Conservation (phyloP, 2,888 invertebrate species). For the Nomada hirtipes region DNA sequence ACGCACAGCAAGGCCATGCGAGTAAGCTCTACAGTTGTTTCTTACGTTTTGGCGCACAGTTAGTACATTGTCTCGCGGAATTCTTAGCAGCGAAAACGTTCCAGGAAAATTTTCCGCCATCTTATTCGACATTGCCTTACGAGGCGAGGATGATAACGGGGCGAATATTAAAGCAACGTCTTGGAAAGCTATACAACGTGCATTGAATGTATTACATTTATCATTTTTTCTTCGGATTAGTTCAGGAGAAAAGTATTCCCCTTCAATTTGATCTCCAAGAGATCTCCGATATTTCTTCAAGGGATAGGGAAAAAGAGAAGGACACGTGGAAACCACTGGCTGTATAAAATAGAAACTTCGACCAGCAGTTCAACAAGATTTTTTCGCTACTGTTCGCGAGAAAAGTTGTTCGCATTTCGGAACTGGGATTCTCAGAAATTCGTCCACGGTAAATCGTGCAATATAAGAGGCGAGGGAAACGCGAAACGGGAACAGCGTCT, state of each 20-base stretch:
- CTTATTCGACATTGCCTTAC: slow-evolving; percentile 1
- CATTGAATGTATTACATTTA: too few species aligned
- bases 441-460: not conserved
- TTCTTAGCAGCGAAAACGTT: not conserved
- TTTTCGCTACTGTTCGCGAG: not conserved
- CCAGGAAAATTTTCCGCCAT: not conserved
- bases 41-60: slow-evolving; percentile 18
- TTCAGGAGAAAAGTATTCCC: too few species aligned
- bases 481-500: slow-evolving; percentile 26
- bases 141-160: too few species aligned
- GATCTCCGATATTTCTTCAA: too few species aligned
- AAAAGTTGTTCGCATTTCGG: not conserved
- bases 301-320: too few species aligned
- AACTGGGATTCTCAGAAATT: not conserved
- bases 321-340: too few species aligned
- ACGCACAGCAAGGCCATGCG: slow-evolving; percentile 26
- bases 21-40: slow-evolving; percentile 27
- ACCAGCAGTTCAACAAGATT: not conserved
- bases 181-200: too few species aligned
- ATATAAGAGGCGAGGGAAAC: not conserved
- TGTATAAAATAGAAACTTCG: not conserved
- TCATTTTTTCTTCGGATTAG: too few species aligned
- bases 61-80: slow-evolving; percentile 14
- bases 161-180: too few species aligned
- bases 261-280: too few species aligned